phyloP scores from a whole-genome alignment of 2,113 vertebrate species.

The human (Homo sapiens) region DNA sequence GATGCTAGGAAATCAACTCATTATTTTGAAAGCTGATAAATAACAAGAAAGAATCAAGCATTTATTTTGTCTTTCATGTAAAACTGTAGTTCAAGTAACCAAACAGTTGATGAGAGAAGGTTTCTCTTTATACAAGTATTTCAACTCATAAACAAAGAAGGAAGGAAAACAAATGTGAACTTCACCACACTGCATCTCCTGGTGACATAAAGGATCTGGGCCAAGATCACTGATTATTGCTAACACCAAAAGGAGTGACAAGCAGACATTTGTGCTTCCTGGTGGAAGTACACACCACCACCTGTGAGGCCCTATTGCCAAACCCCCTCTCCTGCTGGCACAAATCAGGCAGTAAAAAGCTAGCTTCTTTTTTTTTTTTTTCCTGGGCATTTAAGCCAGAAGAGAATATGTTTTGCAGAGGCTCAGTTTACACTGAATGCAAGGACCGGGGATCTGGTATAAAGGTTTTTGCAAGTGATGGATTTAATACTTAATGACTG shows the following conservation, averaged over 20 bases:
- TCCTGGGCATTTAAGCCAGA: neutral
- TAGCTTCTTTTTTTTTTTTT: neutral
- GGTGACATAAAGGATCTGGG: neutral
- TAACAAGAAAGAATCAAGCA: conserved; percentile 13
- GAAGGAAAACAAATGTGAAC: neutral
- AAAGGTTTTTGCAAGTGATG: conserved; percentile 15
- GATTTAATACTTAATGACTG: neutral
- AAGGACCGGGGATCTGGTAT: neutral
- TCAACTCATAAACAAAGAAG: neutral
- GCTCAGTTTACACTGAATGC: neutral
- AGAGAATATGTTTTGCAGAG: neutral
- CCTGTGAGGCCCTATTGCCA: neutral
- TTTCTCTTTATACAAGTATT: neutral
- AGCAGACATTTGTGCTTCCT: neutral
- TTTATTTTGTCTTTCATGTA: conserved; percentile 28
- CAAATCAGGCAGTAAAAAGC: neutral
- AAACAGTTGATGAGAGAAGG: neutral
- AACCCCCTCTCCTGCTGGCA: neutral
- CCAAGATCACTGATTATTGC: neutral
- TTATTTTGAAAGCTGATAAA: conserved; percentile 41
- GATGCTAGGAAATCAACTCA: neutral
- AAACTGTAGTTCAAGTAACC: neutral
- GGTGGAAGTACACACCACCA: neutral
- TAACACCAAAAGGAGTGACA: neutral
- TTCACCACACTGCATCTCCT: neutral